Conservation (phyloP, 30 jellyfish, hydroid and myxozoan genomes). For the Hydractinia symbiolongicarpus region DNA sequence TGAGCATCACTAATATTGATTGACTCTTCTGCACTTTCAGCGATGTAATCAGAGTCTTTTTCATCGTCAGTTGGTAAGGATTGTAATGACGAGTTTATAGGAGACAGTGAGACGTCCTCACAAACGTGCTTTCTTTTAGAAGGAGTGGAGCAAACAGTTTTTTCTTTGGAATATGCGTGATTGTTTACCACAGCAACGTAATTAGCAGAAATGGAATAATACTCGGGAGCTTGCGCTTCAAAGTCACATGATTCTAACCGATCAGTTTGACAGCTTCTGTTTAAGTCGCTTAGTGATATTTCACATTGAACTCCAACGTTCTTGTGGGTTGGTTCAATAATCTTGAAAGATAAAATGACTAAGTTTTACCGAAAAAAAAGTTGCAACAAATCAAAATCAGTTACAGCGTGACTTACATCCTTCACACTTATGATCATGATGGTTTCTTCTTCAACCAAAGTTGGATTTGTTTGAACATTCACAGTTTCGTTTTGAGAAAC, state of each 20-base stretch:
- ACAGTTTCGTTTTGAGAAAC: not conserved
- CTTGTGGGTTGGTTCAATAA: slow-evolving; percentile 1
- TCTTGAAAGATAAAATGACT: not conserved
- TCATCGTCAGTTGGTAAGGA: not conserved
- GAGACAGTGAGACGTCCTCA: too few relatives aligned
- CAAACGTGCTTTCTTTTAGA: too few relatives aligned
- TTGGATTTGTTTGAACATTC: not conserved
- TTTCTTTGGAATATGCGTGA: not conserved
- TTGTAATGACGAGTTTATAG: not conserved
- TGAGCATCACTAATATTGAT: too few relatives aligned
- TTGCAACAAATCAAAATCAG: not conserved
- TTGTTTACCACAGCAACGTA: not conserved
- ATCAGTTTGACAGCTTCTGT: slow-evolving; percentile 3
- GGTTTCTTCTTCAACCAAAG: not conserved
- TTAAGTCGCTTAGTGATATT: not conserved
- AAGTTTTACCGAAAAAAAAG: not conserved
- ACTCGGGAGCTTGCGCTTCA: not conserved
- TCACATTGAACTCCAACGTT: not conserved
- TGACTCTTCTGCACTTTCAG: too few relatives aligned
- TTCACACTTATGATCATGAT: not conserved
- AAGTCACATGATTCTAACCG: slow-evolving; percentile 1
- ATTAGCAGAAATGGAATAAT: not conserved
- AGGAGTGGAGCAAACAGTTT: not conserved
- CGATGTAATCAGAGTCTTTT: too few relatives aligned
- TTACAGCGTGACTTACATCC: not conserved